Evolutionary conservation across 2,888 invertebrate genomes (phyloP), one percentile per base, ranked within the genome.

Genomic region (Synergus japonicus): DNA sequence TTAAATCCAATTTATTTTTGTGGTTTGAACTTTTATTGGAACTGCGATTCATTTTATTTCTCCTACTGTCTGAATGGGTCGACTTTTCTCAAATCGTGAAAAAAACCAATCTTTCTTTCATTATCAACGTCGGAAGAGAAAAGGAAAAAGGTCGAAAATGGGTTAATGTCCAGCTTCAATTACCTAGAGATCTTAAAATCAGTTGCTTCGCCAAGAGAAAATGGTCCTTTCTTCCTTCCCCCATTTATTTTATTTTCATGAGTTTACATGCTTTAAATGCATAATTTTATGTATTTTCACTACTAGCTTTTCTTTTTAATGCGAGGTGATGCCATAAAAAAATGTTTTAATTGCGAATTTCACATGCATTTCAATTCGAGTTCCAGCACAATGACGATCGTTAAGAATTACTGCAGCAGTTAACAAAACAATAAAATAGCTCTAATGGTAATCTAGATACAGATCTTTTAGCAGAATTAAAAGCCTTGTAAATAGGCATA

Each of bases 111-210:
- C 69, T 69, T 49, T 69, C 49, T 69, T 69, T 69, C 69, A 69
- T 69, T 69, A 69, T 69, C 69, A 69, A 69, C 69, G 49, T 49
- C 29, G 69, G 69, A 49, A 69, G 13, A 37, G 69, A 69, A 49
- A 69, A 69, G 49, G 44, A 69, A 69, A 49, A 69, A 69, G 46
- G 29, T 69, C 9, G 69, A 69, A 69, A 69, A 69, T 69, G 69
- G 69, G 69, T 69, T 69, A 69, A 69, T 69, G 69, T 69, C 49
- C 69, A 69, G 69, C 46, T 69, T 69, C 69, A 69, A 69, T 69
- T 69, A 69, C 49, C 69, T 29, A 69, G 69, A 69, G 69, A 69
- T 69, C 69, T 69, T 69, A 69, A 69, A 69, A 69, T 69, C 69
- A 69, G 69, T 69, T 49, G 49, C 49, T 69, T 69, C 69, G 49